Percentiles rank a stretch among this genome's conserved stretches.
phyloP scores from a whole-genome alignment of 2,797 vertebrate species.

The Iguana delicatissima region DNA sequence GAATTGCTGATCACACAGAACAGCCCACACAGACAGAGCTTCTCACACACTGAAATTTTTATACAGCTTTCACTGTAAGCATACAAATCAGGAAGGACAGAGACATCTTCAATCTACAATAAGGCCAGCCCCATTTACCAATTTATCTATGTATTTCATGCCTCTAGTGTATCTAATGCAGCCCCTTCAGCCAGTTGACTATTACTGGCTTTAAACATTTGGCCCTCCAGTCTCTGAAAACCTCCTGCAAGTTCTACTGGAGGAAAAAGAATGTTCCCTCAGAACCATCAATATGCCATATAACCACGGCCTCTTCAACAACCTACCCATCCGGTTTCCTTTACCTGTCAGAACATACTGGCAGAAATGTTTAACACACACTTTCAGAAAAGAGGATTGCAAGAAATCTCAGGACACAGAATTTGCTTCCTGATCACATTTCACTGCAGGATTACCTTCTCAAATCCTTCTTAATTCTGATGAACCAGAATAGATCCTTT shows the following conservation, averaged over 20 bases:
- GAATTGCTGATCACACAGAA: too few relatives aligned
- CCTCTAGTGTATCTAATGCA: too few relatives aligned
- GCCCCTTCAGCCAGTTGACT: too few relatives aligned
- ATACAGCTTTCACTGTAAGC: too few relatives aligned
- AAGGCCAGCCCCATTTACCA: too few relatives aligned
- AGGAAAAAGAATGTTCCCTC: neutral
- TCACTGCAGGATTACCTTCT: conserved; percentile 40
- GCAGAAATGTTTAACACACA: conserved; percentile 2
- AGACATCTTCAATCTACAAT: too few relatives aligned
- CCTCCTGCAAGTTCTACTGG: too few relatives aligned
- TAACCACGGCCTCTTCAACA: neutral
- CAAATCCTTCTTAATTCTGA: conserved; percentile 43
- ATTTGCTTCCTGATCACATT: conserved; percentile 24
- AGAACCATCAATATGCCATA: neutral
- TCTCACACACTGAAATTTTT: too few relatives aligned
- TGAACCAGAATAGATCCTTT: conserved; percentile 29
- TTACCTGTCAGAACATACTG: conserved; percentile 1
- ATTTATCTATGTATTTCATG: too few relatives aligned
- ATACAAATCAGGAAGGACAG: too few relatives aligned
- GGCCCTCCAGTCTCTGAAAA: neutral
- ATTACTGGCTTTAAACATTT: too few relatives aligned
- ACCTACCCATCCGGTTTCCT: neutral
- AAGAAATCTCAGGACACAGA: conserved; percentile 23
- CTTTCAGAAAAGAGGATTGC: neutral
- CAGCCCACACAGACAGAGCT: too few relatives aligned